Evolutionary conservation across 2,888 invertebrate species (phyloP).

Genomic region (Pristionchus arcanus): DNA sequence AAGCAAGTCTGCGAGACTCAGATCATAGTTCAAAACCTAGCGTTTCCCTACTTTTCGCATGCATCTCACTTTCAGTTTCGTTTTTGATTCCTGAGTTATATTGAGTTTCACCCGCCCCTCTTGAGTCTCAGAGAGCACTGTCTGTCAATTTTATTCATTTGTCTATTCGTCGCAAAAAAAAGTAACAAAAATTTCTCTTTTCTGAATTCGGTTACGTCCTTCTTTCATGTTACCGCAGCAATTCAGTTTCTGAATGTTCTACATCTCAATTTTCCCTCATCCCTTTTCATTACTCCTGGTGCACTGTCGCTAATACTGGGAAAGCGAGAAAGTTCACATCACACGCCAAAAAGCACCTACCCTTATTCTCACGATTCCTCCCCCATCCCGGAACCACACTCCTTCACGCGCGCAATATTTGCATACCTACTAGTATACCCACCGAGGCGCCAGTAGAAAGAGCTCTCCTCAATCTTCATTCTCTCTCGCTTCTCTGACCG

Average conservation of each 20-base stretch:
- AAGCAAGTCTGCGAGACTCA: no score
- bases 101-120: not conserved
- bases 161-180: no score
- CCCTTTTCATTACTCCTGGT: no score
- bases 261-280: no score
- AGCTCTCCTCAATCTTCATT: not conserved
- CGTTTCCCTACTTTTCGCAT: not conserved
- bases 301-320: no score
- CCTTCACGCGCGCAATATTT: not conserved
- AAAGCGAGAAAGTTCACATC: not conserved
- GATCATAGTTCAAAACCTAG: not conserved
- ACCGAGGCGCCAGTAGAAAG: not conserved
- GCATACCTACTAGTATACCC: not conserved
- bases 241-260: no score
- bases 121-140: not conserved
- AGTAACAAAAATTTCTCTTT: no score
- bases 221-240: no score
- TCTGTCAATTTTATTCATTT: no score
- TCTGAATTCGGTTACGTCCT: not conserved
- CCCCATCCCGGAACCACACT: no score
- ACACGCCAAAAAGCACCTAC: no score
- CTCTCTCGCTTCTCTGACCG: not conserved
- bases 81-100: conserved; percentile 30
- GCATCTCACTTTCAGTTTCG: not conserved
- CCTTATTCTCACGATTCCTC: no score